Evolutionary conservation across 1,140 invertebrate species (phyloP).

Genomic region (Drosophila navojoa): DNA sequence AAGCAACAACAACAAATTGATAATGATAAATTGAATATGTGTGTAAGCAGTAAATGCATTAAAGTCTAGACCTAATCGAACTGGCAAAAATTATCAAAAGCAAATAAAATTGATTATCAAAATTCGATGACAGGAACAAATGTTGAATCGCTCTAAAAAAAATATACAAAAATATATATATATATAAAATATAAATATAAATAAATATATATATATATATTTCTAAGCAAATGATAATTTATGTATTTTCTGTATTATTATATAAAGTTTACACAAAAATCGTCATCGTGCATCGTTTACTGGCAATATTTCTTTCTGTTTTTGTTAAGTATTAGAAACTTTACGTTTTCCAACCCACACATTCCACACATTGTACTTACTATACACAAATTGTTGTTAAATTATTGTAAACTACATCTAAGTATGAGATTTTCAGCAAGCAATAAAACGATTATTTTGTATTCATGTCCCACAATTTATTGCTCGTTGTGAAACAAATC

Average conservation of each 20-base stretch:
- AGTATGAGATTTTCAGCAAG: constrained; percentile 35
- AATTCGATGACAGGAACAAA: constrained; percentile 63
- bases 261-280: constrained; percentile 35
- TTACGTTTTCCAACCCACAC: constrained; percentile 49
- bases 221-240: constrained; percentile 58
- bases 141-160: constrained; percentile 34
- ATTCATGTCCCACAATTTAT: constrained; percentile 21
- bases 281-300: constrained; percentile 59
- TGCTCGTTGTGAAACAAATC: constrained; percentile 24
- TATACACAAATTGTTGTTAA: constrained; percentile 51
- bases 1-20: constrained; percentile 52
- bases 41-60: constrained; percentile 57
- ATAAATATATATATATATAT: constrained; percentile 50
- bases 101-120: constrained; percentile 36
- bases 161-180: constrained; percentile 46
- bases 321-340: constrained; percentile 70
- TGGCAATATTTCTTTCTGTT: constrained; percentile 61
- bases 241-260: constrained; percentile 67
- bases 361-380: constrained; percentile 77
- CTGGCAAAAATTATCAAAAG: constrained; percentile 47
- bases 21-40: constrained; percentile 31
- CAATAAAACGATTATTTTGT: constrained; percentile 41
- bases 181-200: constrained; percentile 22
- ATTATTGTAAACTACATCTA: constrained; percentile 43
- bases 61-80: constrained; percentile 47